Percentiles rank a stretch among this genome's conserved stretches.
Evolutionary conservation across 2,888 invertebrate species (phyloP).

Genomic region (Cabera pusaria): DNA sequence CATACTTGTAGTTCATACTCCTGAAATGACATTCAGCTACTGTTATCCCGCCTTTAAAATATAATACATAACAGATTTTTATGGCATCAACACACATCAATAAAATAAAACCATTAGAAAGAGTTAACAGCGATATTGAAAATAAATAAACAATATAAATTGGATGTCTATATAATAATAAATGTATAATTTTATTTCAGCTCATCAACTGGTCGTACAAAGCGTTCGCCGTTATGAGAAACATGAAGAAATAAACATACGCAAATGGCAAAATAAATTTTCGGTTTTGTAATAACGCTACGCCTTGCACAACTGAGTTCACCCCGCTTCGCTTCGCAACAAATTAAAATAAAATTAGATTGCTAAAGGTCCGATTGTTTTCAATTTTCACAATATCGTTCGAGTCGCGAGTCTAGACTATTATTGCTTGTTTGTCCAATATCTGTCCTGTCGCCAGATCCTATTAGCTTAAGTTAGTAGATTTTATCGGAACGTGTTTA

Average conservation of each 20-base stretch:
- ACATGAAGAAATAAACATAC: conserved; percentile 67
- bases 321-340: conserved; percentile 37
- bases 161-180: too few relatives aligned
- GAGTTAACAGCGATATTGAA: too few relatives aligned
- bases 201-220: conserved; percentile 80
- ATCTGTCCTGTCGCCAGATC: conserved; percentile 11
- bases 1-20: too few relatives aligned
- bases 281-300: conserved; percentile 36
- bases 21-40: too few relatives aligned
- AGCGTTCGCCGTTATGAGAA: conserved; percentile 77
- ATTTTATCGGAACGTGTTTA: conserved; percentile 5
- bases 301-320: conserved; percentile 33
- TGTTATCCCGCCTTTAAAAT: too few relatives aligned
- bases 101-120: too few relatives aligned
- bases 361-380: conserved; percentile 33
- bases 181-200: conserved; percentile 61
- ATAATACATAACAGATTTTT: too few relatives aligned
- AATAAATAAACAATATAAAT: too few relatives aligned
- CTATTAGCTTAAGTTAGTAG: conserved; percentile 4
- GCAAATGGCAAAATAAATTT: conserved; percentile 33
- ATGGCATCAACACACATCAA: too few relatives aligned
- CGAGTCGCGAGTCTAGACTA: conserved; percentile 24
- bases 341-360: conserved; percentile 39
- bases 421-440: conserved; percentile 17
- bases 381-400: conserved; percentile 33